phyloP scores from a whole-genome alignment of 2,797 vertebrate genomes.

The Poeciliopsis gracilis region DNA sequence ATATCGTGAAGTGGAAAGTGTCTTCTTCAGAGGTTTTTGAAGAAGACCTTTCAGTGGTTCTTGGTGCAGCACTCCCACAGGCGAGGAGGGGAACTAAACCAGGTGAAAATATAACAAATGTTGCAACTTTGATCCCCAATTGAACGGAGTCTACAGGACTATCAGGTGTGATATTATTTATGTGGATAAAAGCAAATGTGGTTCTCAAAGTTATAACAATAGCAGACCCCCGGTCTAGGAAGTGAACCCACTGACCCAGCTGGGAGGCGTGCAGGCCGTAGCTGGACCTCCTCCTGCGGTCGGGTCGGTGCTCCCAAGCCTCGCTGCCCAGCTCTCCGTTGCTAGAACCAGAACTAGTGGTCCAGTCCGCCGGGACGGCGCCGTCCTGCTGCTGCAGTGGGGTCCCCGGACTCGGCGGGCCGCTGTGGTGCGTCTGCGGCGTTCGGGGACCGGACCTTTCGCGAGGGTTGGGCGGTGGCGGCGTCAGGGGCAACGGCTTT shows the following conservation, averaged over 20 bases:
- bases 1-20: too few species aligned
- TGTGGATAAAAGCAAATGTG: not conserved
- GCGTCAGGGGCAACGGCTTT: slow-evolving; percentile 65
- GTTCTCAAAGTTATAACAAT: not conserved
- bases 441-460: slow-evolving; percentile 56
- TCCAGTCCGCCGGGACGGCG: slow-evolving; percentile 50
- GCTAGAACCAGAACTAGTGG: slow-evolving; percentile 14
- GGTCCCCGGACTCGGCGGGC: slow-evolving; percentile 48
- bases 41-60: too few species aligned
- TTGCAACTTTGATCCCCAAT: too few species aligned
- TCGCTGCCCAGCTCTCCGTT: slow-evolving; percentile 64
- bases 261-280: slow-evolving; percentile 75
- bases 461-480: slow-evolving; percentile 71
- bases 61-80: too few species aligned
- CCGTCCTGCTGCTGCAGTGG: slow-evolving; percentile 32
- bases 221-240: too few species aligned
- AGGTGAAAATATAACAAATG: too few species aligned
- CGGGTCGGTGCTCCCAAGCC: slow-evolving; percentile 49
- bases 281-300: slow-evolving; percentile 75
- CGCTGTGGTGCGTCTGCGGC: slow-evolving; percentile 39
- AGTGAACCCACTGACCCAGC: slow-evolving; percentile 69
- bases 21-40: too few species aligned
- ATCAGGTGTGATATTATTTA: too few species aligned
- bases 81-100: too few species aligned
- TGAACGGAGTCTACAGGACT: too few species aligned